phyloP scores from a whole-genome alignment of 2,888 invertebrate species.

The Nomada flava region DNA sequence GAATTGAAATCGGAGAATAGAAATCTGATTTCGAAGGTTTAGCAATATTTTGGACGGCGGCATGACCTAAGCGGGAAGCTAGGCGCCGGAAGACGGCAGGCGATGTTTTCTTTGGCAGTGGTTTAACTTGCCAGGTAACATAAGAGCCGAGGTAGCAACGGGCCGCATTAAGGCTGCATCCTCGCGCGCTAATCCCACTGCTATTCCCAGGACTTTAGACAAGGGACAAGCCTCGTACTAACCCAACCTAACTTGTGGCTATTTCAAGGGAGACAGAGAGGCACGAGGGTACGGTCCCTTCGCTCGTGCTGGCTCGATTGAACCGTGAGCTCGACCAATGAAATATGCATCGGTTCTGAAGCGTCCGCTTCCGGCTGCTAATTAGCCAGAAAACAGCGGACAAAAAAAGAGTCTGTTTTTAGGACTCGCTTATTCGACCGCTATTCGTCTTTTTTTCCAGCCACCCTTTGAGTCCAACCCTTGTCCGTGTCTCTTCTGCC shows the following conservation, averaged over 20 bases:
- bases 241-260: constrained; percentile 40
- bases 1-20: background rate
- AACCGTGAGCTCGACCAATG: constrained; percentile 45
- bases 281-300: background rate
- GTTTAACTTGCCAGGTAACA: constrained; percentile 59
- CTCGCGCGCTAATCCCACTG: constrained; percentile 70
- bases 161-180: constrained; percentile 70
- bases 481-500: background rate
- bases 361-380: constrained; percentile 59
- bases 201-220: constrained; percentile 73
- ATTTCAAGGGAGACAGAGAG: constrained; percentile 16
- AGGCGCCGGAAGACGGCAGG: constrained; percentile 24
- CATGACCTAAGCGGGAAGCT: constrained; percentile 44
- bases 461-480: constrained; percentile 9
- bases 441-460: background rate
- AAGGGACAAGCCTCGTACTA: constrained; percentile 62
- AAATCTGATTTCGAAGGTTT: background rate
- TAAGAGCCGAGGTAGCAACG: constrained; percentile 30
- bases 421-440: constrained; percentile 10
- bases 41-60: background rate
- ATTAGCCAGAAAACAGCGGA: constrained; percentile 71
- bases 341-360: constrained; percentile 62
- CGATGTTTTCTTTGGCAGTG: constrained; percentile 64
- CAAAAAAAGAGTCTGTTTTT: constrained; percentile 59
- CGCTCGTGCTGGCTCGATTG: constrained; percentile 23